A percentile compares a stretch with the other conserved stretches of the same genome.
These are phyloP conservation scores for Troglohyphantes excavatus DNA, from an alignment of 2,888 invertebrate species.

Conservation along the genomic window DNA sequence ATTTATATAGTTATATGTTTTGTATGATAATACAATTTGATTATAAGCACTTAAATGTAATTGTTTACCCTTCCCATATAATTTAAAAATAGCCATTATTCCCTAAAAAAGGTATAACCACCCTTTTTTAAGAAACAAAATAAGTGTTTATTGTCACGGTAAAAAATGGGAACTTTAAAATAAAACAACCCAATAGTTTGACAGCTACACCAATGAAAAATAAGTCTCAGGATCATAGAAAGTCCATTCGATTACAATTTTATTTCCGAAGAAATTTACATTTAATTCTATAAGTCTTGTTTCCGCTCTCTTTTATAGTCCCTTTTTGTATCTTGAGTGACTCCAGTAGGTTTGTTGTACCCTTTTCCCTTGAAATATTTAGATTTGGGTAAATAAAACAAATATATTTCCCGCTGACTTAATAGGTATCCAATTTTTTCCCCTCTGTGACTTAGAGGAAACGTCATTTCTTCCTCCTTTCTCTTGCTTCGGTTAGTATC, in stretches of 20 bases:
- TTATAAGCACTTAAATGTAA: too few species aligned
- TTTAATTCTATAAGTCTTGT: slow-evolving; percentile 31
- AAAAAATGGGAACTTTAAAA: too few species aligned
- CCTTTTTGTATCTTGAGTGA: background rate
- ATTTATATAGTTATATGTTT: too few species aligned
- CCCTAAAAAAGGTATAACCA: too few species aligned
- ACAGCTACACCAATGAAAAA: slow-evolving; percentile 16
- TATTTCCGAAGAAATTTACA: slow-evolving; percentile 43
- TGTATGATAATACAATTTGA: too few species aligned
- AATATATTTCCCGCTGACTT: background rate
- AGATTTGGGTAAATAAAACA: slow-evolving; percentile 11
- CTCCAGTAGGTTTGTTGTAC: background rate
- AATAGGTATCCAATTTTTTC: slow-evolving; percentile 29
- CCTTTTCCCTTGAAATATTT: background rate
- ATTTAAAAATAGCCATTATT: too few species aligned
- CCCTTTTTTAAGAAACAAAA: too few species aligned
- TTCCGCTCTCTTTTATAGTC: background rate
- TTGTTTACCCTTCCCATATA: too few species aligned
- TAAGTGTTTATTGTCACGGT: too few species aligned
- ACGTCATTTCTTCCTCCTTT: background rate
- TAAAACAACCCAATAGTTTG: too few species aligned
- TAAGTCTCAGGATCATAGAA: slow-evolving; percentile 6
- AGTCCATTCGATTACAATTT: slow-evolving; percentile 12
- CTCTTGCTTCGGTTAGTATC: background rate
- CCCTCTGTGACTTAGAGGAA: slow-evolving; percentile 14